These are phyloP conservation scores for Anneissia japonica DNA, from an alignment of 35 echinoderm and acorn worm species.

Conservation along the genomic window DNA sequence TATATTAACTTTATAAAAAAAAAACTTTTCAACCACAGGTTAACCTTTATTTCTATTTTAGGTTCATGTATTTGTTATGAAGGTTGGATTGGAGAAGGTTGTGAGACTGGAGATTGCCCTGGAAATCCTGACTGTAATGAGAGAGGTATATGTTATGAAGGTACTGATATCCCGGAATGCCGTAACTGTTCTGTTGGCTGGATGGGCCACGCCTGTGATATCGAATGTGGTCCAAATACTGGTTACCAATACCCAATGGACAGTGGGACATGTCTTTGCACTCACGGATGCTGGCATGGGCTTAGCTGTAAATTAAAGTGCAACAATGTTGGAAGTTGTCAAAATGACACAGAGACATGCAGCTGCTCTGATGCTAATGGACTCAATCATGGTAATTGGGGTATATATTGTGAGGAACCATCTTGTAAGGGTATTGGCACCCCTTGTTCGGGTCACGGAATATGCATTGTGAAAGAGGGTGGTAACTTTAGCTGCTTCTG, in stretches of 20 bases:
- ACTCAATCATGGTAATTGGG: slow-evolving; percentile 53
- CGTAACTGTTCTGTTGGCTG: slow-evolving; percentile 50
- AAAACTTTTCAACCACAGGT: not conserved
- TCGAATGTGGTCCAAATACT: slow-evolving; percentile 61
- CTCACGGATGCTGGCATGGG: slow-evolving; percentile 76
- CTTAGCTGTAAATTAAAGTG: slow-evolving; percentile 46
- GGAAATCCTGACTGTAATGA: slow-evolving; percentile 78
- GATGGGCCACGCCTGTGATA: slow-evolving; percentile 84
- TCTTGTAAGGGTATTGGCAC: slow-evolving; percentile 52
- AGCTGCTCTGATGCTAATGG: slow-evolving; percentile 16
- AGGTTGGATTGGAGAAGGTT: slow-evolving; percentile 66
- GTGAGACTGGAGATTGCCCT: slow-evolving; percentile 68
- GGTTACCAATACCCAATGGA: slow-evolving; percentile 63
- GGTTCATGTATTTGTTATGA: slow-evolving; percentile 63
- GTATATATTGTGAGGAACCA: slow-evolving; percentile 45
- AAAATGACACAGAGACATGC: not conserved
- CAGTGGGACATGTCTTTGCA: slow-evolving; percentile 76
- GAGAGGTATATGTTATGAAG: slow-evolving; percentile 52
- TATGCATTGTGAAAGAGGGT: slow-evolving; percentile 29
- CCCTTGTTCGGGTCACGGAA: slow-evolving; percentile 60
- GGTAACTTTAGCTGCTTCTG: slow-evolving; percentile 23
- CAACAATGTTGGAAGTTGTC: slow-evolving; percentile 32
- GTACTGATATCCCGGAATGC: slow-evolving; percentile 41
- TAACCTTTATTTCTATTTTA: not conserved
- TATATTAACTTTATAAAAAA: not conserved